These are phyloP conservation scores for Poicephalus meyeri DNA, from an alignment of 2,113 vertebrate genomes.

Conservation along the genomic window DNA sequence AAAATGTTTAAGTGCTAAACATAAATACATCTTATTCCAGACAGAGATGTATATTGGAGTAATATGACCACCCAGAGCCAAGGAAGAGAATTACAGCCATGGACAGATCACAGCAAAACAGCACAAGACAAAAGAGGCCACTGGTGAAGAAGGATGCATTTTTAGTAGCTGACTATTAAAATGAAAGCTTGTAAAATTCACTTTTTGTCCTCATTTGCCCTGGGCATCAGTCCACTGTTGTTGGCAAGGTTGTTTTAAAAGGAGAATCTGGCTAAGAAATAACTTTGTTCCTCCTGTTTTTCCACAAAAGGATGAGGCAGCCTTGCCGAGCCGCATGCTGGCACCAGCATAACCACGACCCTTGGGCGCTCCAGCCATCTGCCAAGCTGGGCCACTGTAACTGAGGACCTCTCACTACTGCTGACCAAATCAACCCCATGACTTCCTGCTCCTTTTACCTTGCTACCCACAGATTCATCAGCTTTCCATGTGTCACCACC, in stretches of 20 bases:
- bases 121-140: not conserved
- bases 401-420: not conserved
- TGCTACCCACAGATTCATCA: not conserved
- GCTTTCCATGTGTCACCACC: not conserved
- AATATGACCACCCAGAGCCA: not conserved
- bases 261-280: not conserved
- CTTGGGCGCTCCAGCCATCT: fast-evolving
- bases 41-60: not conserved
- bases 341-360: fast-evolving
- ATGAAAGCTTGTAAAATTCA: not conserved
- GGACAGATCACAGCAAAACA: not conserved
- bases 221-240: not conserved
- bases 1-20: not conserved
- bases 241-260: not conserved
- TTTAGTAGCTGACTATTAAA: not conserved
- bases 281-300: not conserved
- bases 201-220: not conserved
- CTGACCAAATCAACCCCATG: not conserved
- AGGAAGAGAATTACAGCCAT: not conserved
- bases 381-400: not conserved
- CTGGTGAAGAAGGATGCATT: not conserved
- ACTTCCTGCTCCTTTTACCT: not conserved
- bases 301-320: not conserved
- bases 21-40: not conserved
- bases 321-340: not conserved